These are phyloP conservation scores for Hephaestus fuliginosus DNA, from an alignment of 2,797 vertebrate species.

Conservation along the genomic window DNA sequence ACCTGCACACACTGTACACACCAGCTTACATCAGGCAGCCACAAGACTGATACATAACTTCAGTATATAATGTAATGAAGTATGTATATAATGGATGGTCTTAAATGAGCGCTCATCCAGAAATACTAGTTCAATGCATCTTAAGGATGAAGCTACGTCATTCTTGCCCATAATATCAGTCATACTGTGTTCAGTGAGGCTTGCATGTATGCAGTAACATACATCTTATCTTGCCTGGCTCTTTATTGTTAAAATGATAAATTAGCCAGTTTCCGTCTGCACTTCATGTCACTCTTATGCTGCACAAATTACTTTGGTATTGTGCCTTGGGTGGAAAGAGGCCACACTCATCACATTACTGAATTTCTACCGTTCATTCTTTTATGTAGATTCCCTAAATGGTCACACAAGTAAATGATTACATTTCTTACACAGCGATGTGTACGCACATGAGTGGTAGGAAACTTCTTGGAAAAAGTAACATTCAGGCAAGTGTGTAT, in stretches of 20 bases:
- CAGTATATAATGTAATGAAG: neutral
- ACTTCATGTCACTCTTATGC: neutral
- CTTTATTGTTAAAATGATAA: conserved; percentile 31
- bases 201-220: conserved; percentile 1
- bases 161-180: neutral
- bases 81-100: neutral
- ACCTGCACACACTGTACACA: conserved; percentile 25
- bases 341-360: neutral
- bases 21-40: conserved; percentile 43
- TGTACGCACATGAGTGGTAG: neutral
- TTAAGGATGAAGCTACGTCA: conserved; percentile 19
- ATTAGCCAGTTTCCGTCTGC: conserved; percentile 5
- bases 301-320: neutral
- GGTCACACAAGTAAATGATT: conserved; percentile 2
- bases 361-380: conserved; percentile 4
- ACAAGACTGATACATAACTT: conserved; percentile 30
- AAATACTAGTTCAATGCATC: conserved; percentile 3
- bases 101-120: conserved; percentile 23
- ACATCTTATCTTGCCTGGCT: conserved; percentile 9
- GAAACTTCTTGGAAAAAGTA: conserved; percentile 3
- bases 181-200: conserved; percentile 34
- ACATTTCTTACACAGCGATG: conserved; percentile 2
- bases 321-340: neutral
- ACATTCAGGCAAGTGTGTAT: neutral
- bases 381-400: neutral